Conservation (phyloP, 2,797 vertebrate genomes). For the Falco novaeseelandiae region DNA sequence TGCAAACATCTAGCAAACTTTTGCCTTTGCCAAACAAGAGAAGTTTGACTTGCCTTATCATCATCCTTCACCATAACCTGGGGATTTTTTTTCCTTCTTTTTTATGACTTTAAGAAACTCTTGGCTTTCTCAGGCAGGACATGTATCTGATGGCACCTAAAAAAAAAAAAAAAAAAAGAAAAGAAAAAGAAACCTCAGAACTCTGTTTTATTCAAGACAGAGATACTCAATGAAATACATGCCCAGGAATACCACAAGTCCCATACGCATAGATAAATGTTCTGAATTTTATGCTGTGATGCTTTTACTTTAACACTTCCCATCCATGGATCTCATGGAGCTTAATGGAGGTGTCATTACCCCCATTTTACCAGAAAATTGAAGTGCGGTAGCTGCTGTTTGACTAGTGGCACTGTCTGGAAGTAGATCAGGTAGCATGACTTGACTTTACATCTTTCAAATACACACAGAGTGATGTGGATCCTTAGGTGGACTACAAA, state of each 20-base stretch:
- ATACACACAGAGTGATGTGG: not conserved
- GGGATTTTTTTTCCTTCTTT: not conserved
- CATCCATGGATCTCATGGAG: not conserved
- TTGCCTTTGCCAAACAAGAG: not conserved
- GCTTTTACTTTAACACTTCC: not conserved
- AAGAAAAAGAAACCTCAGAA: not conserved
- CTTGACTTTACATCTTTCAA: not conserved
- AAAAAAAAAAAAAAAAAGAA: not conserved
- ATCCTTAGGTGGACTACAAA: not conserved
- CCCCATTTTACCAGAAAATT: not conserved
- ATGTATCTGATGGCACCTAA: not conserved
- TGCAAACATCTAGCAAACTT: not conserved
- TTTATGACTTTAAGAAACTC: not conserved
- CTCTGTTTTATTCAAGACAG: not conserved
- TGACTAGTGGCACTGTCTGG: not conserved
- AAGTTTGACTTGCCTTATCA: not conserved
- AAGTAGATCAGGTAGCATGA: not conserved
- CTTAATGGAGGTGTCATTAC: not conserved
- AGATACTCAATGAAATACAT: not conserved
- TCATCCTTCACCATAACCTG: not conserved
- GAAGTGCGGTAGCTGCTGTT: not conserved
- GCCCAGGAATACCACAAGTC: not conserved
- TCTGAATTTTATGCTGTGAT: not conserved
- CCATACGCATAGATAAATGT: not conserved
- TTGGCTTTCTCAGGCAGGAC: not conserved